These are phyloP conservation scores for Hypercompe scribonia DNA, from an alignment of 2,888 invertebrate species.

Conservation along the genomic window DNA sequence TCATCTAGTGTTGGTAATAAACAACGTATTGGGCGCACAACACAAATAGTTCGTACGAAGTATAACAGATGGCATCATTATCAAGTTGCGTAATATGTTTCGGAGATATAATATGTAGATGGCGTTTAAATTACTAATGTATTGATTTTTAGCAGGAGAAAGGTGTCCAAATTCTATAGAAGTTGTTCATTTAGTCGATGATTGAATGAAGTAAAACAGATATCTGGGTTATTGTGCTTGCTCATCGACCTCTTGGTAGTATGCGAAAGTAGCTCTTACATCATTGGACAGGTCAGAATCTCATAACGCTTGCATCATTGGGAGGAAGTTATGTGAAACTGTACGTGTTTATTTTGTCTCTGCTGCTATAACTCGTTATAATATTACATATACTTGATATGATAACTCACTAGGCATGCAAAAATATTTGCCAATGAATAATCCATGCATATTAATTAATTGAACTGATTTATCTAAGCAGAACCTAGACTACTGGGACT, in stretches of 20 bases:
- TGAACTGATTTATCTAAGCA: no score
- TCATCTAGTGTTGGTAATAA: constrained; percentile 30
- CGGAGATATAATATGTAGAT: constrained; percentile 48
- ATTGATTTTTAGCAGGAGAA: constrained; percentile 36
- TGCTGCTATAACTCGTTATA: constrained; percentile 41
- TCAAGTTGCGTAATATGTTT: constrained; percentile 19
- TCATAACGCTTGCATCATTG: constrained; percentile 77
- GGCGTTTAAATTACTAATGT: constrained; percentile 45
- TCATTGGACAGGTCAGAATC: constrained; percentile 74
- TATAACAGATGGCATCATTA: constrained; percentile 50
- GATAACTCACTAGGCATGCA: constrained; percentile 4
- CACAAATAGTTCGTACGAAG: constrained; percentile 31
- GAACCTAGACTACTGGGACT: no score
- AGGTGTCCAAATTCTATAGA: constrained; percentile 42
- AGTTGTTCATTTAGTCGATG: constrained; percentile 53
- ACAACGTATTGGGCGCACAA: constrained; percentile 10
- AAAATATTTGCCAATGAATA: neutral
- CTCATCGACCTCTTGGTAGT: constrained; percentile 67
- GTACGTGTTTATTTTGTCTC: constrained; percentile 53
- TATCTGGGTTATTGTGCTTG: constrained; percentile 80
- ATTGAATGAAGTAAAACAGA: constrained; percentile 53
- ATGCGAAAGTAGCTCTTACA: constrained; percentile 82
- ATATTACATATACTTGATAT: constrained; percentile 38
- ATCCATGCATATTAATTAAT: no score
- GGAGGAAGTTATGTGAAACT: constrained; percentile 64